These are phyloP conservation scores for Sylvilagus floridanus DNA, from an alignment of 2,797 vertebrate genomes.

Conservation along the genomic window DNA sequence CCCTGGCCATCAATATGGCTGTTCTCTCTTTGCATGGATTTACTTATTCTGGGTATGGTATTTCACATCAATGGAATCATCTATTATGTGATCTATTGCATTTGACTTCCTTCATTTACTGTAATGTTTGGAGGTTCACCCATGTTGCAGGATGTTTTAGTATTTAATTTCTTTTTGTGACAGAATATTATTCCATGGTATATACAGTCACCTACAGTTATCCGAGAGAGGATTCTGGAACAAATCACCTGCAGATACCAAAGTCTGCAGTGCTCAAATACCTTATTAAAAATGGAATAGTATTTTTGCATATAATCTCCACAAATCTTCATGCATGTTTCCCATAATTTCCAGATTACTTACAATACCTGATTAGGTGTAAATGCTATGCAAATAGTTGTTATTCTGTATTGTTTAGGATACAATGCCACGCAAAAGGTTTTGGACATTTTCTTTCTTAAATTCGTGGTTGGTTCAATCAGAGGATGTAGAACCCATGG, in stretches of 20 bases:
- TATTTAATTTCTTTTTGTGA: conserved; percentile 10
- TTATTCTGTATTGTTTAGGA: neutral
- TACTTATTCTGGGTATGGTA: neutral
- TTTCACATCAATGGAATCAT: conserved; percentile 45
- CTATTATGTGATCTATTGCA: neutral
- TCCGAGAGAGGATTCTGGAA: neutral
- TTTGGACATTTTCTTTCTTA: neutral
- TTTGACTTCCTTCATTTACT: conserved; percentile 3
- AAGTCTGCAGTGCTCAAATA: neutral
- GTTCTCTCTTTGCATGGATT: neutral
- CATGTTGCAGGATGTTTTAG: neutral
- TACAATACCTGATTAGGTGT: neutral
- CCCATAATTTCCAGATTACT: neutral
- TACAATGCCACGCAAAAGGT: neutral
- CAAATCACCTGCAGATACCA: neutral
- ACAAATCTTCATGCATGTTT: neutral
- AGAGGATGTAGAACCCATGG: neutral
- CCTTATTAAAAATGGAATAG: neutral
- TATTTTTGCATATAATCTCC: neutral
- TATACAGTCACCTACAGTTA: neutral
- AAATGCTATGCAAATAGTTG: neutral
- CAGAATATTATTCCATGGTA: neutral
- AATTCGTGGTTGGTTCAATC: neutral
- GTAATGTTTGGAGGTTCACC: neutral
- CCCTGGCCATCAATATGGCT: neutral